Percentiles rank a stretch among this genome's conserved stretches.
Evolutionary conservation across 1,140 invertebrate species (phyloP).

Genomic region (Steinernema feltiae): DNA sequence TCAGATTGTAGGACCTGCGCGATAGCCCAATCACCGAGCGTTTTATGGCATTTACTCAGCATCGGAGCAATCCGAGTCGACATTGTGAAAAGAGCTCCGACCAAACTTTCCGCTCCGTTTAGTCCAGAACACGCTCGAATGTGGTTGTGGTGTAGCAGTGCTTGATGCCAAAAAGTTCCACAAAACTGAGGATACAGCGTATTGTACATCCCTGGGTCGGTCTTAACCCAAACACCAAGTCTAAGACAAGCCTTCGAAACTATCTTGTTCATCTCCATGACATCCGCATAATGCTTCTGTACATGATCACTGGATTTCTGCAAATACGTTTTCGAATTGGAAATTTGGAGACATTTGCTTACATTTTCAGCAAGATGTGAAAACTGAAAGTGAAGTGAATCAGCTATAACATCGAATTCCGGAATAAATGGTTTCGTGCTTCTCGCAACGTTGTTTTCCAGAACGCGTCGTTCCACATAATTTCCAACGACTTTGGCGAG

Average conservation of each 20-base stretch:
- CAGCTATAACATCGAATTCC: not conserved
- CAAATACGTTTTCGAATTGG: not conserved
- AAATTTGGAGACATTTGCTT: not conserved
- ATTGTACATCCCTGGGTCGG: not conserved
- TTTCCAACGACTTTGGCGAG: not conserved
- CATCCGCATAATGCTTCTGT: not conserved
- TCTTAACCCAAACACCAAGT: not conserved
- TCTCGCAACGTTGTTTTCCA: not conserved
- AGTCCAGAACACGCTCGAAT: not conserved
- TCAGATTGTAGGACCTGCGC: not conserved
- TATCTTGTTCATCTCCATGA: conserved; percentile 19
- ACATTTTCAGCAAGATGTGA: not conserved
- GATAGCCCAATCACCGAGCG: conserved; percentile 52
- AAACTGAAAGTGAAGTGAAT: not conserved
- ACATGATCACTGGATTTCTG: not conserved
- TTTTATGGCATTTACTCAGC: conserved; percentile 43
- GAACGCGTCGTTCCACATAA: not conserved
- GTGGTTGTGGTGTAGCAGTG: conserved; percentile 4
- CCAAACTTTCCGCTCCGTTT: not conserved
- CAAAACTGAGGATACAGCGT: not conserved
- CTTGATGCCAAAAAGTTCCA: conserved; percentile 14
- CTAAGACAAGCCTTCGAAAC: conserved; percentile 7
- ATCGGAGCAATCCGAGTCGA: conserved; percentile 21
- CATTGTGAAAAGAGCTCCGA: conserved; percentile 21
- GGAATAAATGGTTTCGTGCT: not conserved